Percentiles rank a stretch among this genome's conserved stretches.
These are phyloP conservation scores for Mimumesa dahlbomi DNA, from an alignment of 2,888 invertebrate species.

Conservation along the genomic window DNA sequence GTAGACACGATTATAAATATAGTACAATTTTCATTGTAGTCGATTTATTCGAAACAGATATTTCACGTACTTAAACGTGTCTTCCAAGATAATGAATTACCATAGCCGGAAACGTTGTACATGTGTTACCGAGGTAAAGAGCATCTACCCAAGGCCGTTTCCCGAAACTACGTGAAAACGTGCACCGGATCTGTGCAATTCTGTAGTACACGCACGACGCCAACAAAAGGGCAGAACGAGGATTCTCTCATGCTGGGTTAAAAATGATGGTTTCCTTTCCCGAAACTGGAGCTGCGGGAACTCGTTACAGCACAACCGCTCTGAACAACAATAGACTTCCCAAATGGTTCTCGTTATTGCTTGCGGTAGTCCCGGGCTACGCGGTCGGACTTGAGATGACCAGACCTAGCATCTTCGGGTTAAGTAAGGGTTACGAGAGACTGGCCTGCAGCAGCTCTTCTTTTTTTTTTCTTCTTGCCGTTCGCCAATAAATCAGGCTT, in stretches of 20 bases:
- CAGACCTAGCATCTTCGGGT: constrained; percentile 44
- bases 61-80: not conserved
- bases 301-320: constrained; percentile 30
- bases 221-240: constrained; percentile 24
- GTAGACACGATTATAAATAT: too few relatives aligned
- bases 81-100: too few relatives aligned
- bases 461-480: too few relatives aligned
- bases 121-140: too few relatives aligned
- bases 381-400: constrained; percentile 17
- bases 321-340: constrained; percentile 61
- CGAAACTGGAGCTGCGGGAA: constrained; percentile 62
- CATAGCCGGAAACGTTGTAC: too few relatives aligned
- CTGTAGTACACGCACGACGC: constrained; percentile 20
- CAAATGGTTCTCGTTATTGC: constrained; percentile 72
- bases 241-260: constrained; percentile 49
- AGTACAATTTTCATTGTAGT: too few relatives aligned
- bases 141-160: not conserved
- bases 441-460: constrained; percentile 22
- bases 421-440: constrained; percentile 70
- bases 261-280: constrained; percentile 57
- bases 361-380: constrained; percentile 58
- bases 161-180: constrained; percentile 5
- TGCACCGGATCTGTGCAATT: constrained; percentile 26
- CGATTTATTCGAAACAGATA: not conserved
- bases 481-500: constrained; percentile 67